Evolutionary conservation across 2,113 vertebrate genomes (phyloP), one percentile per base, ranked within the genome.

Genomic region (Macaca nemestrina): DNA sequence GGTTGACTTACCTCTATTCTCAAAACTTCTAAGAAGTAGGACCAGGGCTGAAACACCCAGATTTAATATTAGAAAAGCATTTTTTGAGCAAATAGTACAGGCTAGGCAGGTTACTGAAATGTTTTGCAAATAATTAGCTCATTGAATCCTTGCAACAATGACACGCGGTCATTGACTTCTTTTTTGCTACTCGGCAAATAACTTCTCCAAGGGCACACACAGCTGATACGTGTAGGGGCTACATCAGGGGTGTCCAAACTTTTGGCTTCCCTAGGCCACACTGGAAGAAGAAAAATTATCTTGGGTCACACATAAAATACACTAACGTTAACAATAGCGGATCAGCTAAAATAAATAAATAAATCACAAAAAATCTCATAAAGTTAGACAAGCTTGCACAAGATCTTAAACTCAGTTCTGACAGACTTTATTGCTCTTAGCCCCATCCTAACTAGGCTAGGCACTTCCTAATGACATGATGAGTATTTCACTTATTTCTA

Each of bases 1-100:
- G 13, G 12, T 64, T 52, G 22, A 35, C 55, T 84, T 93, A 70
- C 43, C 25, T 72, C n/a, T 6, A 45, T 61, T 64, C 78, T 95
- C 43, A 91, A 52, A 92, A 67, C 32, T 52, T 30, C 73, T 89
- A 84, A 81, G 50, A 90, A 90, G 78, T n/a, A 93, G 67, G 94
- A 22, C 27, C 27, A 88, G 40, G 40, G n/a, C 23, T 22, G 48
- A 89, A 87, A 82, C 17, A 82, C 45, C 80, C n/a, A 25, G 50
- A 67, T 8, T 75, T 83, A 79, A 27, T 73, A 75, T 40, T 82
- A 94, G 52, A 55, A 78, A 79, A 94, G 70, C 14, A 18, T 32
- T 61, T 25, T 35, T 79, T 30, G 1, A 78, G 55, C 38, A 86
- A 10, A 35, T 13, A 27, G 43, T 80, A 20, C 35, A 83, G 45